These are phyloP conservation scores for Melospiza georgiana DNA, from an alignment of 2,113 vertebrate genomes.

Conservation along the genomic window DNA sequence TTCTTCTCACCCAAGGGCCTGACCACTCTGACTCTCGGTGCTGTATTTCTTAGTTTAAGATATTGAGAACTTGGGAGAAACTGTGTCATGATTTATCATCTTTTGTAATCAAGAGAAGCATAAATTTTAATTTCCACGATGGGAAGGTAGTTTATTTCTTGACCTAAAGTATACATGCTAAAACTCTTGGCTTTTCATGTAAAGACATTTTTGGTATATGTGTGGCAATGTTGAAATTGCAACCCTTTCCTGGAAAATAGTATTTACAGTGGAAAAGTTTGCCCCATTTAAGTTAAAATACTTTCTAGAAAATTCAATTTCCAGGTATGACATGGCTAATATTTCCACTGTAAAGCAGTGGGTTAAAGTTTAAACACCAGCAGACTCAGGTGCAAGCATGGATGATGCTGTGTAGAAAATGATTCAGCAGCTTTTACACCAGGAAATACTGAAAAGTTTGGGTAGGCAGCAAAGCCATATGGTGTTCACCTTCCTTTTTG, in stretches of 20 bases:
- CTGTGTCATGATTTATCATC: not conserved
- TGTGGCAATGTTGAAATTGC: not conserved
- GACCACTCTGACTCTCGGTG: not conserved
- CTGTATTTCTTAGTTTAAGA: not conserved
- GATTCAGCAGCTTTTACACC: not conserved
- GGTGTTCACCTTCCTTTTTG: not conserved
- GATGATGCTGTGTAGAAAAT: not conserved
- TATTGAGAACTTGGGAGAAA: not conserved
- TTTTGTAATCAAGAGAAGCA: not conserved
- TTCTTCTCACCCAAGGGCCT: not conserved
- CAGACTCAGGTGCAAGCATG: not conserved
- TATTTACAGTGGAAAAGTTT: not conserved
- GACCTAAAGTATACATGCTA: not conserved
- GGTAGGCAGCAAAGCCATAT: accelerated
- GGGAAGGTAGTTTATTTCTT: not conserved
- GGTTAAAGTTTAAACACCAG: not conserved
- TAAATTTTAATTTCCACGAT: not conserved
- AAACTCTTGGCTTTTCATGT: not conserved
- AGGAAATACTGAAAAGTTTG: accelerated
- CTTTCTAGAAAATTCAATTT: not conserved
- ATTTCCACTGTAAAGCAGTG: not conserved
- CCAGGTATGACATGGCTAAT: not conserved
- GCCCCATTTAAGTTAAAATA: not conserved
- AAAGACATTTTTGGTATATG: not conserved
- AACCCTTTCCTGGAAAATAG: not conserved